phyloP scores from a whole-genome alignment of 2,113 vertebrate genomes.

The Maccullochella peelii region DNA sequence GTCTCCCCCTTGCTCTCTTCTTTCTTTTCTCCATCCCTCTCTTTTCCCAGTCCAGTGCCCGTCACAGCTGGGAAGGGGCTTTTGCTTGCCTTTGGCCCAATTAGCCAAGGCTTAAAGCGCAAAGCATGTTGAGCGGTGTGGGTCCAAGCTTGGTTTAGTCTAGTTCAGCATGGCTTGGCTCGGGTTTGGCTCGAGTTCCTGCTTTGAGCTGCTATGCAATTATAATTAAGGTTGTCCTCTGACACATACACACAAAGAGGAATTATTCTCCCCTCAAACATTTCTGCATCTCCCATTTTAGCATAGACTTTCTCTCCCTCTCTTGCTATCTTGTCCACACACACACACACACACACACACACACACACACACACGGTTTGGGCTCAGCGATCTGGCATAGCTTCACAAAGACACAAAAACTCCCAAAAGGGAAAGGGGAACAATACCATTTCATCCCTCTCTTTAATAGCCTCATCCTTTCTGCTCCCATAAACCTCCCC shows the following conservation, averaged over 20 bases:
- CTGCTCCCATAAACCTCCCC: slow-evolving; percentile 53
- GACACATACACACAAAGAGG: slow-evolving; percentile 69
- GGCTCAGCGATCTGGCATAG: slow-evolving; percentile 75
- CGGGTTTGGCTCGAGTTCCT: slow-evolving; percentile 61
- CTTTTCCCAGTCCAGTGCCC: slow-evolving; percentile 71
- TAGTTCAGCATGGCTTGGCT: slow-evolving; percentile 81
- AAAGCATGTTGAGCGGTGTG: slow-evolving; percentile 74
- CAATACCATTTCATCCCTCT: slow-evolving; percentile 80
- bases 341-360: slow-evolving; percentile 12
- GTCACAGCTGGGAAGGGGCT: slow-evolving; percentile 77
- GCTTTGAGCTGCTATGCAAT: slow-evolving; percentile 79
- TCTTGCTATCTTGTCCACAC: slow-evolving; percentile 32
- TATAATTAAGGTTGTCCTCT: slow-evolving; percentile 80
- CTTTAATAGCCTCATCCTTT: slow-evolving; percentile 74
- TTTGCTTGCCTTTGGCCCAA: slow-evolving; percentile 80
- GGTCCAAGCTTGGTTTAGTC: slow-evolving; percentile 77
- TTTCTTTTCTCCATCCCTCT: slow-evolving; percentile 54
- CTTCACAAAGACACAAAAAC: slow-evolving; percentile 77
- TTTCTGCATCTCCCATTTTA: slow-evolving; percentile 62
- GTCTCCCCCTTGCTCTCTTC: slow-evolving; percentile 21
- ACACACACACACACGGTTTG: slow-evolving; percentile 56
- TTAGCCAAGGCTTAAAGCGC: slow-evolving; percentile 80
- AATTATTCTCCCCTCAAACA: slow-evolving; percentile 63
- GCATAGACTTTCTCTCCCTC: slow-evolving; percentile 35
- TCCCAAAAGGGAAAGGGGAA: slow-evolving; percentile 73